A percentile compares a stretch with the other conserved stretches of the same genome.
phyloP scores from a whole-genome alignment of 2,797 vertebrate species.

The Muscicapa striata region DNA sequence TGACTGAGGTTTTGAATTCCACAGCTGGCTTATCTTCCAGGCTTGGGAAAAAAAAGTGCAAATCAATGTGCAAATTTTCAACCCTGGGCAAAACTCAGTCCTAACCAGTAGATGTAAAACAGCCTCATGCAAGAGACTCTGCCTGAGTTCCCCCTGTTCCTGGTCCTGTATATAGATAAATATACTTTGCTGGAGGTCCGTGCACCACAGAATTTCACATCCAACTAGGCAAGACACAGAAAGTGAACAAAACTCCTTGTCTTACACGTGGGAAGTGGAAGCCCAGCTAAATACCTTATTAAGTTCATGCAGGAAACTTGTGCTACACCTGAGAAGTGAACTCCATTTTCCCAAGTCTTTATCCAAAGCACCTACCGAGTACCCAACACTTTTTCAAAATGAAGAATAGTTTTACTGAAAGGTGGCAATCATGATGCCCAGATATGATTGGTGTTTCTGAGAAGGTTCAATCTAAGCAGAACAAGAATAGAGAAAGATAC shows the following conservation, averaged over 20 bases:
- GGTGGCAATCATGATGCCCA: background rate
- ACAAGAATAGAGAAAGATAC: background rate
- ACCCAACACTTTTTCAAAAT: background rate
- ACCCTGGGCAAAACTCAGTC: background rate
- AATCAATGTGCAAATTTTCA: background rate
- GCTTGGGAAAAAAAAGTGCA: background rate
- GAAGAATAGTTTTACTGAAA: background rate
- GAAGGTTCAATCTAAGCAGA: background rate
- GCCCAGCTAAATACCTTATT: background rate
- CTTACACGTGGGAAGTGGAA: background rate
- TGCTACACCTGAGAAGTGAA: background rate
- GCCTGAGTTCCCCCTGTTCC: background rate
- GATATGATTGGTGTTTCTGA: background rate
- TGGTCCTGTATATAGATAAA: accelerated
- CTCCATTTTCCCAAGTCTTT: background rate
- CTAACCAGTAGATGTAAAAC: background rate
- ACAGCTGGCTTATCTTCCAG: background rate
- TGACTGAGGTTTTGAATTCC: background rate
- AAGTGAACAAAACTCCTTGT: background rate
- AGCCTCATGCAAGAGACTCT: background rate
- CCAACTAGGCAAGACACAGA: background rate
- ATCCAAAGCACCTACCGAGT: background rate
- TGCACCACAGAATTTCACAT: background rate
- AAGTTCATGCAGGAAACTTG: background rate
- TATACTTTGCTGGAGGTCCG: background rate